These are phyloP conservation scores for Dasyprocta punctata DNA, from an alignment of 2,113 vertebrate genomes.

Conservation along the genomic window DNA sequence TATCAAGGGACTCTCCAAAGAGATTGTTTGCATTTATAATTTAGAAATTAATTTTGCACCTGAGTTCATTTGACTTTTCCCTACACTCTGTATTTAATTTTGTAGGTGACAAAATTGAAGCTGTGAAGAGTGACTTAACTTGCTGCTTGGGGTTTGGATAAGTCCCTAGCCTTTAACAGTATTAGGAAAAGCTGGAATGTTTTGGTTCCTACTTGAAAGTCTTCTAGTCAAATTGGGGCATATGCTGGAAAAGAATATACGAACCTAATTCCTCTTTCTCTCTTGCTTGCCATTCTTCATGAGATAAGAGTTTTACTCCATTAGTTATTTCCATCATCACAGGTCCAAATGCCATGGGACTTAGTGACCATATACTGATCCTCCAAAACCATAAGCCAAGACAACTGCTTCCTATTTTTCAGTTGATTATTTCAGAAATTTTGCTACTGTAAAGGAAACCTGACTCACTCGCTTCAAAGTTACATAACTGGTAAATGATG, in stretches of 20 bases:
- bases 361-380: background rate
- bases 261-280: background rate
- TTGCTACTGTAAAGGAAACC: background rate
- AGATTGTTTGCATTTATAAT: background rate
- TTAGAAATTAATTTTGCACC: constrained; percentile 7
- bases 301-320: background rate
- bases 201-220: background rate
- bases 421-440: background rate
- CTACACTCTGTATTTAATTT: background rate
- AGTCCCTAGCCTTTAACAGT: too few species aligned
- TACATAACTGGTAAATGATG: background rate
- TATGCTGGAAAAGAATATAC: background rate
- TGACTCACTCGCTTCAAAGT: background rate
- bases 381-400: background rate
- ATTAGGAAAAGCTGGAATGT: background rate
- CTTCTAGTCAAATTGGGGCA: background rate
- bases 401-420: background rate
- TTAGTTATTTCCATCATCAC: background rate
- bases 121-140: background rate
- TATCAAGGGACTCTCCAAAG: background rate
- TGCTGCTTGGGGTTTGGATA: background rate
- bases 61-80: background rate
- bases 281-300: background rate
- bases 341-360: background rate
- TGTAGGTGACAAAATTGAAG: background rate